Percentiles rank a stretch among this genome's conserved stretches.
Evolutionary conservation across 2,113 vertebrate genomes (phyloP).

Genomic region (Theristicus caerulescens): DNA sequence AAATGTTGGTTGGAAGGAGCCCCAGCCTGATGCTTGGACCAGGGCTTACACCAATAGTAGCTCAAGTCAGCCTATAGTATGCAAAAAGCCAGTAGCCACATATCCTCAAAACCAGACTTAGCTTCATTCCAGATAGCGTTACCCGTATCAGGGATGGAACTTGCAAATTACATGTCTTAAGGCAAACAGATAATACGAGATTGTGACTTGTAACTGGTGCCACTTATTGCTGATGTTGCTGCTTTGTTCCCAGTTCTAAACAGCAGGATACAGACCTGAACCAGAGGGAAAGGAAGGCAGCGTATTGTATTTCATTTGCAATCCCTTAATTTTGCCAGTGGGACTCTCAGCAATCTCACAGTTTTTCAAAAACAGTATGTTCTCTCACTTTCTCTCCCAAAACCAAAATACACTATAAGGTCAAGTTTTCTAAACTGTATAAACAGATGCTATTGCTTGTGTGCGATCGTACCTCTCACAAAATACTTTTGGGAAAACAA

Average conservation of each 20-base stretch:
- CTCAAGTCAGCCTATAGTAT: not conserved
- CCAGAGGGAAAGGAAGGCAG: not conserved
- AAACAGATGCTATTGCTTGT: not conserved
- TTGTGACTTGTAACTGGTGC: not conserved
- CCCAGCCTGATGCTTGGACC: too few relatives aligned
- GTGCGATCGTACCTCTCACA: not conserved
- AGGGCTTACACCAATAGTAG: not conserved
- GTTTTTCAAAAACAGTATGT: not conserved
- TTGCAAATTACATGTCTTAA: not conserved
- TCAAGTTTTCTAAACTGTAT: not conserved
- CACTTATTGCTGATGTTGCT: not conserved
- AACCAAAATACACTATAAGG: not conserved
- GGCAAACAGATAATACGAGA: not conserved
- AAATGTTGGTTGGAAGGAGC: not conserved
- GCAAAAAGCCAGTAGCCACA: not conserved
- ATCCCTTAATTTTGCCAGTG: not conserved
- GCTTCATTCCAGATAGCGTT: not conserved
- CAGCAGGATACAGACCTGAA: not conserved
- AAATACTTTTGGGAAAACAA: not conserved
- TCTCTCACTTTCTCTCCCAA: not conserved
- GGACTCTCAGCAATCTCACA: not conserved
- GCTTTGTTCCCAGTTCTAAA: not conserved
- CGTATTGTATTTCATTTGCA: not conserved
- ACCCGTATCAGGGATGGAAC: not conserved
- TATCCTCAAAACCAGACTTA: not conserved